These are phyloP conservation scores for Cathartes aura DNA, from an alignment of 2,113 vertebrate genomes.

Conservation along the genomic window DNA sequence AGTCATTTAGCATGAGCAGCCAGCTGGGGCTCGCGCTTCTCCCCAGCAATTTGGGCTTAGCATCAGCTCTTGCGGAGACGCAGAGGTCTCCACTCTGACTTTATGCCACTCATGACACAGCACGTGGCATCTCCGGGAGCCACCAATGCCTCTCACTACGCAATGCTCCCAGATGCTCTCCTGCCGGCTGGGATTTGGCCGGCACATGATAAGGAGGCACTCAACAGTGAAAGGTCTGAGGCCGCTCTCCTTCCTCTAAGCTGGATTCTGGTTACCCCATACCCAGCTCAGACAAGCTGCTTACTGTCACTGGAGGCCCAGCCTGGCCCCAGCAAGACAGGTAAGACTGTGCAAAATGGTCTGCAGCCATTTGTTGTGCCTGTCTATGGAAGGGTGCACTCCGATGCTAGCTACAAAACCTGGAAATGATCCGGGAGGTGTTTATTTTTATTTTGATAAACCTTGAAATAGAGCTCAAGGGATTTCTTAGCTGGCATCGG, in stretches of 20 bases:
- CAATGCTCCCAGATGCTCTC: fast-evolving
- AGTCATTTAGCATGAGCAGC: background rate
- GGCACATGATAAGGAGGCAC: background rate
- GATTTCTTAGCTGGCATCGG: background rate
- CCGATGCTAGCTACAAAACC: background rate
- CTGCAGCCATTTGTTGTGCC: background rate
- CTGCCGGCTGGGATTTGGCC: background rate
- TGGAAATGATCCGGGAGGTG: background rate
- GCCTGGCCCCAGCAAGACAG: background rate
- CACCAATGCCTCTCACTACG: background rate
- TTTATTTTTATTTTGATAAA: background rate
- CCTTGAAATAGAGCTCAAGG: background rate
- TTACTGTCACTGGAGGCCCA: background rate
- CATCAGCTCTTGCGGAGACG: background rate
- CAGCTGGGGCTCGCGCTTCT: background rate
- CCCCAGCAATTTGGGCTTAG: background rate
- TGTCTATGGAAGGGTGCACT: fast-evolving
- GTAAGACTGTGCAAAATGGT: background rate
- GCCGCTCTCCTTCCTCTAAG: background rate
- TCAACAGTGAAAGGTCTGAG: background rate
- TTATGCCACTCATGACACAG: background rate
- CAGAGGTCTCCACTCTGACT: background rate
- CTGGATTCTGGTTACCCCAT: background rate
- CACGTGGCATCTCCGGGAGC: background rate
- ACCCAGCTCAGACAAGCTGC: background rate